Base-by-base conservation (phyloP, 1,140 invertebrate species). In the Drosophila saltans region DNA sequence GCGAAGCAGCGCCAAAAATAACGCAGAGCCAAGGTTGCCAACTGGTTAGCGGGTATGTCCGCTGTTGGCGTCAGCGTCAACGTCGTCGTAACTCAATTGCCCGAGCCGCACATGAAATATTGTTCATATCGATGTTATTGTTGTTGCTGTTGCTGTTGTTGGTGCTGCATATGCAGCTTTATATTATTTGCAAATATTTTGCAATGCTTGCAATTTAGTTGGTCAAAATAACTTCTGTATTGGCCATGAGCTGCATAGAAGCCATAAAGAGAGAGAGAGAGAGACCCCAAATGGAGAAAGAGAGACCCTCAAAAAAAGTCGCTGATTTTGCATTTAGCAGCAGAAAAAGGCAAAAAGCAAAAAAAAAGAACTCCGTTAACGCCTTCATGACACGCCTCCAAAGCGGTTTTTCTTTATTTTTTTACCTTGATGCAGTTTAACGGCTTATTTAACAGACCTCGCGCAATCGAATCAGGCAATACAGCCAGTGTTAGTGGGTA, bases 1-100 rank as follows among this genome's bases (percentile, higher is more conserved):
- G 69, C 79, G 62, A 71, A 69, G 63, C 75, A 80, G 69, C 69
- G 73, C 66, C 77, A 70, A 88, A 83, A 81, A 68, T 69, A 86
- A 76, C 71, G 75, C 63, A 68, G 57, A 84, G 75, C 75, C 83
- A 86, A 86, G 83, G 83, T 86, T 86, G 83, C 83, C 83, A 83
- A 86, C 83, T 88, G 83, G 83, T 86, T 86, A 86, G 66, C 78
- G 45, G 65, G 43, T 75, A 48, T 66, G 57, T 70, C 66, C 59
- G 56, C 43, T 9, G 45, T 21, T 26, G 33, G 24, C 55, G 60
- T 56, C 26, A 33, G 21, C 45, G 45, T 52, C 45, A 9, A 61
- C 66, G 65, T 65, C 75, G 73, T 57, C 61, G 73, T 76, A 69
- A 80, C 71, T 74, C 62, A 84, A 80, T 78, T 84, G 81, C 72